Evolutionary conservation across 2,797 vertebrate species (phyloP).

Genomic region (Nothura maculosa): DNA sequence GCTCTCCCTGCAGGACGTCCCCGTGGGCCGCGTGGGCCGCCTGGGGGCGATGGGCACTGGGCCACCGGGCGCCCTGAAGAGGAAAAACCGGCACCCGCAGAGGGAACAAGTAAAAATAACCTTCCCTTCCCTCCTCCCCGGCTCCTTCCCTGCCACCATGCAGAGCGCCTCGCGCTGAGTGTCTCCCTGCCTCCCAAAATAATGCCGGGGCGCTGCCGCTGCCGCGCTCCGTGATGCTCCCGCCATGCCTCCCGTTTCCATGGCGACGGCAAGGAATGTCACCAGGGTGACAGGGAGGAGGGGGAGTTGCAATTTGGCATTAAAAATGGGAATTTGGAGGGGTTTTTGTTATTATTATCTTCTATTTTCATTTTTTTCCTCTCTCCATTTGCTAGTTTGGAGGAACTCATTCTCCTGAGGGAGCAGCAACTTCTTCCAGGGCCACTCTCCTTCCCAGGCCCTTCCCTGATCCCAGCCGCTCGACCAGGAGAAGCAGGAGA

Average conservation of each 20-base stretch:
- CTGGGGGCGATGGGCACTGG: neutral
- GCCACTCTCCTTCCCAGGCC: neutral
- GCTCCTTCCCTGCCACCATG: conserved; percentile 8
- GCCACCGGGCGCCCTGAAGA: neutral
- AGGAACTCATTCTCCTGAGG: neutral
- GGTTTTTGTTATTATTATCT: neutral
- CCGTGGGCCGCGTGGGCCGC: neutral
- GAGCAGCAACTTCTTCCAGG: neutral
- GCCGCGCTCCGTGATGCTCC: conserved; percentile 52
- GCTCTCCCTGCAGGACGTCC: neutral
- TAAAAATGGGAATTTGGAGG: conserved; percentile 49
- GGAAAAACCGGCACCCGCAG: conserved; percentile 35
- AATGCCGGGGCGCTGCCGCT: conserved; percentile 62
- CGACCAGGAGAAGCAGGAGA: neutral
- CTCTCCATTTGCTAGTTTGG: neutral
- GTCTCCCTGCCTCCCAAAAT: conserved; percentile 76
- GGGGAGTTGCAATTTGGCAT: conserved; percentile 57
- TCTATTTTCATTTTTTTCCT: conserved; percentile 50
- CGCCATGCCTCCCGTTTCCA: conserved; percentile 71
- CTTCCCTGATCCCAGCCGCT: neutral
- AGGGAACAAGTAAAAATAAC: conserved; percentile 68
- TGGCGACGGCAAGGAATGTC: conserved; percentile 69
- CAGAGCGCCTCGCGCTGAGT: conserved; percentile 56
- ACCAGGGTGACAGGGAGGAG: conserved; percentile 70
- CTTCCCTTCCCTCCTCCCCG: conserved; percentile 30